Evolutionary conservation across 23 tunicate species (phyloP), one percentile per base, ranked within the genome.

Genomic region (Botrylloides violaceus): DNA sequence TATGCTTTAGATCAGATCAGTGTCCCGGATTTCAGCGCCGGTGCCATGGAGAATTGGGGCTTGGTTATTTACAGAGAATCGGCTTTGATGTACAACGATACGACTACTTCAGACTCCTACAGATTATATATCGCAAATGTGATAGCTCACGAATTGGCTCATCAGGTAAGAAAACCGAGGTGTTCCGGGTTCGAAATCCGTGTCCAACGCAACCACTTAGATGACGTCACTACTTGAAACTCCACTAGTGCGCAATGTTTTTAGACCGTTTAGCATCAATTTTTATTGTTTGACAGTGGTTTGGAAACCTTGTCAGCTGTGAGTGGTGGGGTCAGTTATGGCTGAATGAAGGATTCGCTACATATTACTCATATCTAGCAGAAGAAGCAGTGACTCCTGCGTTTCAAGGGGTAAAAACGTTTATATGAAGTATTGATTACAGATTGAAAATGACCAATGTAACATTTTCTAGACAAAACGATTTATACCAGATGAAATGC

Each of bases 31-130:
- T 90, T 90, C 57, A 88, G 75, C 12, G 97, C 90, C 29, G 97
- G 97, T 2, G 97, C 97, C 34, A 90, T 90, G 97, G 97, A 90
- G 63, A 90, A 90, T 50, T 90, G 97, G 97, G 97, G 97, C 35
- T 68, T 90, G 78, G 85, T 90, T 2, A 59, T 90, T 26, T 90
- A 90, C 73, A 53, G 97, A 53, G 97, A 90, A 70, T 35, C 31
- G 22, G 64, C 58, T 34, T 57, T 90, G n/a, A 60, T 90, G 31
- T 83, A 61, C 56, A 75, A 83, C 43, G 68, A 50, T 1, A 64
- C 22, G 20, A 74, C 71, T 18, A 57, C 90, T 7, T 72, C 91
- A 0, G 75, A 75, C 33, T 55, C 39, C 71, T 38, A 61, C 60
- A 90, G 79, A 63, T 61, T 78, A 22, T 78, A 78, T n/a, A 76